phyloP scores from a whole-genome alignment of 2,888 invertebrate genomes.

The Hypolimnas misippus region DNA sequence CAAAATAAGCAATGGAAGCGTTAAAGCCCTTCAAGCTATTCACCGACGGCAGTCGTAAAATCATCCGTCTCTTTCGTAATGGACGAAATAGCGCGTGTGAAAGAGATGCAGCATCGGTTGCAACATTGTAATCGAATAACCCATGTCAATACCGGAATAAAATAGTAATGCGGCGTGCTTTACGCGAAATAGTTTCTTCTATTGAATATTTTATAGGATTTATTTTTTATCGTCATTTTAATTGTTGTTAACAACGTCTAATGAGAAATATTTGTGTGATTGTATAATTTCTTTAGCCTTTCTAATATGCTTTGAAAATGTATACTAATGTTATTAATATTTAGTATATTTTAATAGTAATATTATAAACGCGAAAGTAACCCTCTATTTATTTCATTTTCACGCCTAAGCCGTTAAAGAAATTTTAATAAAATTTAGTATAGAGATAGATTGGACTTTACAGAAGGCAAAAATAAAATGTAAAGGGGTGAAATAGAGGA shows the following conservation, averaged over 20 bases:
- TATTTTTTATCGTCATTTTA: neutral
- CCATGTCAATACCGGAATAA: constrained; percentile 67
- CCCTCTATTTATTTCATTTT: no score
- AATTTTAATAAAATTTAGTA: no score
- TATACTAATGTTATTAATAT: no score
- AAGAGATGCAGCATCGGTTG: constrained; percentile 50
- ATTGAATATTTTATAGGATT: constrained; percentile 37
- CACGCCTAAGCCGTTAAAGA: no score
- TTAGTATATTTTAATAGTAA: no score
- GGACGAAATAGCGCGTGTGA: constrained; percentile 45
- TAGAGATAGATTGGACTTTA: no score
- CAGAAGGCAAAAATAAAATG: no score
- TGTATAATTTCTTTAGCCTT: no score
- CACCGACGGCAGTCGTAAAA: constrained; percentile 73
- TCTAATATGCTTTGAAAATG: no score
- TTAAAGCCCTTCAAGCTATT: constrained; percentile 66
- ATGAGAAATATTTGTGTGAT: no score
- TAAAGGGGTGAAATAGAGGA: no score
- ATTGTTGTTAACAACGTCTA: constrained; percentile 15
- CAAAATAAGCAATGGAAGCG: constrained; percentile 78
- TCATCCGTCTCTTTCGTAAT: constrained; percentile 53
- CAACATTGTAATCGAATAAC: constrained; percentile 68
- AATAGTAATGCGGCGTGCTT: constrained; percentile 58
- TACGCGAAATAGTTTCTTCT: constrained; percentile 47
- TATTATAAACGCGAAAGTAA: no score